These are phyloP conservation scores for Mastomys coucha DNA, from an alignment of 2,113 vertebrate species.

Conservation along the genomic window DNA sequence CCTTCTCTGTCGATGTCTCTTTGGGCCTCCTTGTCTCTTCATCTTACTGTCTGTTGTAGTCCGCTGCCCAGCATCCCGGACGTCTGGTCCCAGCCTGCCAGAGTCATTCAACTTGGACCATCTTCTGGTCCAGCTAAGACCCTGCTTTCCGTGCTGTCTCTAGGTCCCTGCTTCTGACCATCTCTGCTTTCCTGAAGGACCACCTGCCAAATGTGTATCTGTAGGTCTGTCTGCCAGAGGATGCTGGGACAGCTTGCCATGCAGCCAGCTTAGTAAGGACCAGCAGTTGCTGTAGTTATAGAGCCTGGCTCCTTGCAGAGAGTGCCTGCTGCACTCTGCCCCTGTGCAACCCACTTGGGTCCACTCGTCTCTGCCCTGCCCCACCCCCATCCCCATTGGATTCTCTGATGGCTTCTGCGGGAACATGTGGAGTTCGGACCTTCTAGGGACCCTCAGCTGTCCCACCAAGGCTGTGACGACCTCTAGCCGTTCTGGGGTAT, in stretches of 20 bases:
- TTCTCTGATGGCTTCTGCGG: background rate
- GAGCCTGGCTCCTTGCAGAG: too few species aligned
- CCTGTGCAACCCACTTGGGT: background rate
- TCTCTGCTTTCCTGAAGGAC: background rate
- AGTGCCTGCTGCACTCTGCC: background rate
- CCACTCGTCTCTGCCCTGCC: background rate
- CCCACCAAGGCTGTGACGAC: background rate
- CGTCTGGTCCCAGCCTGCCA: slow-evolving; percentile 60
- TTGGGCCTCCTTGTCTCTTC: slow-evolving; percentile 66
- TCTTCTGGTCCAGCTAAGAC: background rate
- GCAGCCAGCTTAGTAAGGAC: background rate
- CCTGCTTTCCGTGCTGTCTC: background rate
- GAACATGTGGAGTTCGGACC: background rate
- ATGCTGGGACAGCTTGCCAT: background rate
- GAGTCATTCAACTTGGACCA: slow-evolving; percentile 34
- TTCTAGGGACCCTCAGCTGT: background rate
- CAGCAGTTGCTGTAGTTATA: background rate
- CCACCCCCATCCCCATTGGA: background rate
- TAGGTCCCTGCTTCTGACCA: slow-evolving; percentile 25
- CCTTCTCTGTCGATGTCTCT: slow-evolving; percentile 54
- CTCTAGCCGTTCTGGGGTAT: background rate
- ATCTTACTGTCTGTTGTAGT: slow-evolving; percentile 68
- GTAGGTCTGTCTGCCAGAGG: background rate
- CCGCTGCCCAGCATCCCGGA: slow-evolving; percentile 51
- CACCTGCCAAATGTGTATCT: background rate